These are phyloP conservation scores for Micromussa lordhowensis DNA, from an alignment of 92 coral and sea anemone species.

Conservation along the genomic window DNA sequence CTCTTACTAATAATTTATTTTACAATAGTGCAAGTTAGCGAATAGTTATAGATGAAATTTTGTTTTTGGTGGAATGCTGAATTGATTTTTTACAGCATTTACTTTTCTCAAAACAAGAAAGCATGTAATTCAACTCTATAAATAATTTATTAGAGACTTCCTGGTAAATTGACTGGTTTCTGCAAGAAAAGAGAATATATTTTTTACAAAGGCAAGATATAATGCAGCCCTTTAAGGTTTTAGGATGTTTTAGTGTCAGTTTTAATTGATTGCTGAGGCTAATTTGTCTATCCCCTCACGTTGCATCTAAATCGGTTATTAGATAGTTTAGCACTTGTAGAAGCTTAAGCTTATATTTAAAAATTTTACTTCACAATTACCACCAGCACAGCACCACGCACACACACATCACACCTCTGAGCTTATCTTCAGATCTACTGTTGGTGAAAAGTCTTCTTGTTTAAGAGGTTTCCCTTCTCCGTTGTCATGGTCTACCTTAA, in stretches of 20 bases:
- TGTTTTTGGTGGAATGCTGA: not conserved
- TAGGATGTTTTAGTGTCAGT: constrained; percentile 1
- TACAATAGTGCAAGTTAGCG: not conserved
- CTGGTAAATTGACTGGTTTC: not conserved
- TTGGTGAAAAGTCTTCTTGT: not conserved
- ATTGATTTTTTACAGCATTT: not conserved
- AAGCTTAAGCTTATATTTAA: not conserved
- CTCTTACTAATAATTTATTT: constrained; percentile 12
- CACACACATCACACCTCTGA: not conserved
- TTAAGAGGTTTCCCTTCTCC: not conserved
- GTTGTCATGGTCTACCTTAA: too few relatives aligned
- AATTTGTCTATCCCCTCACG: not conserved
- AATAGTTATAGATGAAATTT: not conserved
- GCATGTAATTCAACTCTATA: not conserved
- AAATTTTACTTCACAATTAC: not conserved
- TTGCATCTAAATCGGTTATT: too few relatives aligned
- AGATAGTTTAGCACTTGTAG: too few relatives aligned
- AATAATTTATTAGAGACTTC: constrained; percentile 15
- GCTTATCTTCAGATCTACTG: not conserved
- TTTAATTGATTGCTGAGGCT: constrained; percentile 7
- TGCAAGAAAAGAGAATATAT: constrained; percentile 36
- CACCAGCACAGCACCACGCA: too few relatives aligned
- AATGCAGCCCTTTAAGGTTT: not conserved
- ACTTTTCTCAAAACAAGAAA: not conserved
- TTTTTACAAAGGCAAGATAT: constrained; percentile 20